Conservation (phyloP, 2,113 vertebrate species). For the Cephalopholis sonnerati region DNA sequence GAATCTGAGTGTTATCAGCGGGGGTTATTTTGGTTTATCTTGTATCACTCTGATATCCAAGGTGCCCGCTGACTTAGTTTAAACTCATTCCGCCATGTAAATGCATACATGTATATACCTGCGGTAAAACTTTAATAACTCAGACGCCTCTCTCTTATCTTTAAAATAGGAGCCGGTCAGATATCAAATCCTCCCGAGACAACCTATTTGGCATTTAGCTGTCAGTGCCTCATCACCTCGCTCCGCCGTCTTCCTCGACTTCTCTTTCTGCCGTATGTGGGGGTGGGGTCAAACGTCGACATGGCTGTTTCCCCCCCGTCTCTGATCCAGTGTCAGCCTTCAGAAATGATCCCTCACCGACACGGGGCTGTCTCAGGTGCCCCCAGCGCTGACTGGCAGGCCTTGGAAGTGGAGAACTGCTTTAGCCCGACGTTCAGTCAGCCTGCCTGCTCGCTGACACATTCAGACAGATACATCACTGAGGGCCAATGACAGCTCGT, state of each 20-base stretch:
- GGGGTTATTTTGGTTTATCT: constrained; percentile 73
- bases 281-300: constrained; percentile 75
- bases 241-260: constrained; percentile 24
- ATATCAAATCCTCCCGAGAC: constrained; percentile 64
- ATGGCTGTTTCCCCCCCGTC: constrained; percentile 36
- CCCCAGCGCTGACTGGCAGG: constrained; percentile 78
- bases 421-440: constrained; percentile 74
- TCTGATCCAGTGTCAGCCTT: constrained; percentile 77
- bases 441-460: constrained; percentile 75
- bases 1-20: constrained; percentile 62
- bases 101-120: constrained; percentile 49
- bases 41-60: constrained; percentile 68
- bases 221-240: constrained; percentile 58
- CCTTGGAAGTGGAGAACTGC: constrained; percentile 80
- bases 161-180: constrained; percentile 60
- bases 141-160: constrained; percentile 60
- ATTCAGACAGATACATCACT: constrained; percentile 78
- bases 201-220: constrained; percentile 74
- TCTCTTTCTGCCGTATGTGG: constrained; percentile 5
- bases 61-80: constrained; percentile 68
- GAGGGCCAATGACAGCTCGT: constrained; percentile 82
- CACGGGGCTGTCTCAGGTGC: constrained; percentile 73
- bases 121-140: constrained; percentile 68
- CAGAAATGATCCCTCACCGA: constrained; percentile 71
- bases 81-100: constrained; percentile 62